These are phyloP conservation scores for Ormyrus thymus DNA, from an alignment of 2,888 invertebrate genomes.

Conservation along the genomic window DNA sequence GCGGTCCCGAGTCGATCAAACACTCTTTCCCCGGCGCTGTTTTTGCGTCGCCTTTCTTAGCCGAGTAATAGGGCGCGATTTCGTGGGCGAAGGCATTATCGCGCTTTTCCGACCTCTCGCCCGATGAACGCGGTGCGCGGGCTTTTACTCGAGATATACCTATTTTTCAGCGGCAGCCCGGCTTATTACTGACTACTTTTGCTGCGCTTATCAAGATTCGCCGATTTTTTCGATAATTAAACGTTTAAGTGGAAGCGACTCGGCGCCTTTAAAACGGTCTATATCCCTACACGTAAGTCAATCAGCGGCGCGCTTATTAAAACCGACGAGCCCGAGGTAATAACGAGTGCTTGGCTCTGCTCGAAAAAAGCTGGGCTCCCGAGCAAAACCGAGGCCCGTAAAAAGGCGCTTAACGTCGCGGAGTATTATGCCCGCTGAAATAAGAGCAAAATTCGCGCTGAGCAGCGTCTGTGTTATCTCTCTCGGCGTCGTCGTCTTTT, in stretches of 20 bases:
- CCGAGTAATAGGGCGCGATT: conserved; percentile 17
- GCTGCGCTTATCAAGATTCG: no score
- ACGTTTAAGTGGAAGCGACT: no score
- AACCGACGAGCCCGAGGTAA: no score
- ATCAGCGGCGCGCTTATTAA: no score
- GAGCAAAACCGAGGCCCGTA: background rate
- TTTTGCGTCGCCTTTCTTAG: conserved; percentile 1
- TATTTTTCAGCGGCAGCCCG: no score
- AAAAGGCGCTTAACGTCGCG: conserved; percentile 43
- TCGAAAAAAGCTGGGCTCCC: no score
- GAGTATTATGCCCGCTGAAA: conserved; percentile 47
- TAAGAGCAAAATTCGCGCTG: conserved; percentile 33
- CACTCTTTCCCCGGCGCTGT: conserved; percentile 2
- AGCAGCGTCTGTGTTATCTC: conserved; percentile 51
- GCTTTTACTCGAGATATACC: no score
- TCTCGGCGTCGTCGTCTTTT: conserved; percentile 23
- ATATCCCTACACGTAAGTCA: no score
- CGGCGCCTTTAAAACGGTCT: no score
- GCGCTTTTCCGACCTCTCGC: conserved; percentile 2
- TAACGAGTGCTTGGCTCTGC: no score
- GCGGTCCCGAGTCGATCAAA: conserved; percentile 24
- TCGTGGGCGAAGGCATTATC: background rate
- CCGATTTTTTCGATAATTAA: no score
- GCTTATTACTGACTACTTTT: no score
- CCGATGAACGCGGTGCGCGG: conserved; percentile 1